Base-by-base conservation (phyloP, 2,797 vertebrate genomes). In the Poeciliopsis gracilis region DNA sequence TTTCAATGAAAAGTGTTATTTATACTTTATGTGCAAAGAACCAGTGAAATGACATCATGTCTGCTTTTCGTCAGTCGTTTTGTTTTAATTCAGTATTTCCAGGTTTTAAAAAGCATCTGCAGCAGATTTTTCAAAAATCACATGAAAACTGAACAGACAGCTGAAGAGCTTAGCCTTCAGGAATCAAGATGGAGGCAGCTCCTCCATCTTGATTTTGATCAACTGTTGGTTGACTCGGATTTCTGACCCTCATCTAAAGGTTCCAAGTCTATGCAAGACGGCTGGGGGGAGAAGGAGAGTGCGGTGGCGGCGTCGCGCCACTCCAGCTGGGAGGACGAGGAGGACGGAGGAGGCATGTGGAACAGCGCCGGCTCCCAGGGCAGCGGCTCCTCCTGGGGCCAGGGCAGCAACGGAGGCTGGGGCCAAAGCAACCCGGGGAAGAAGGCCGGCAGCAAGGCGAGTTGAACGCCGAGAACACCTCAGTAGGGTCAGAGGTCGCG, bases 191-290 rank as follows among this genome's bases (percentile, higher is more conserved):
- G 23, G 51, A 53, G 51, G 51, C 51, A 53, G 51, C 8, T 51
- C 49, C 20, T 23, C 20, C 18, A 0, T 51, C 23, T 51, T 8
- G 20, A 20, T 23, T 51, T 23, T 23, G 49, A 16, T 61, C 15
- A 16, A 3, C 59, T 63, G n/a, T 61, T 36, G 30, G 20, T 59
- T 72, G 36, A 36, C 30, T 36, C 11, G 7, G 9, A 7, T 38
- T 30, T 81, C 30, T 72, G 16, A 67, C 55, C 36, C 84, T 6
- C 0, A 4, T 23, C 36, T 25, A 25, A 94, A 99, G 98, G 96
- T 96, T 96, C 97, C 93, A 99, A 99, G 98, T 97, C 98, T 98
- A 98, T 99, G 97, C 98, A 99, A 97, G 98, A 99, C 85, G 96
- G 97, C 93, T 99, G 98, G 98, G 97, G 96, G 78, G 98, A 99